Evolutionary conservation across 2,888 invertebrate genomes (phyloP).

Genomic region (Eupithecia pulchellata): DNA sequence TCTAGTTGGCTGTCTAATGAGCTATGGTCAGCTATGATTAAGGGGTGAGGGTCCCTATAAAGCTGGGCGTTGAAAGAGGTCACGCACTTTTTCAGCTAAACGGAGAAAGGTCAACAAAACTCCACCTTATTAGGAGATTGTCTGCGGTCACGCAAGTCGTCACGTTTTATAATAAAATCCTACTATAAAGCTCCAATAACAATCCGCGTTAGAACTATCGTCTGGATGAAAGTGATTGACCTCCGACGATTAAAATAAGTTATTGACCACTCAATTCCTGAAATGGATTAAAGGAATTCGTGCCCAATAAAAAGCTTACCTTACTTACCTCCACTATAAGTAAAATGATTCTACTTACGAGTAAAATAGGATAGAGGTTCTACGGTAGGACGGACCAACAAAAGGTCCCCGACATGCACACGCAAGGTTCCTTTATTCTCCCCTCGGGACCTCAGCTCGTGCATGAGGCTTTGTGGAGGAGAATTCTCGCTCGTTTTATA

Average conservation of each 20-base stretch:
- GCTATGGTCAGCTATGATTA: neutral
- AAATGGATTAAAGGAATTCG: neutral
- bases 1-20: slow-evolving; percentile 7
- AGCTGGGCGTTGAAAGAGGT: slow-evolving; percentile 5
- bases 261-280: neutral
- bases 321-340: neutral
- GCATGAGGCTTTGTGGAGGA: slow-evolving; percentile 37
- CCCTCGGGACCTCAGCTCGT: slow-evolving; percentile 33
- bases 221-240: neutral
- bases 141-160: neutral
- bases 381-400: slow-evolving; percentile 11
- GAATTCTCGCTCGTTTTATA: slow-evolving; percentile 33
- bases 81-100: neutral
- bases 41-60: neutral
- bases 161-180: neutral
- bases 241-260: neutral
- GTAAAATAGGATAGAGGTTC: neutral
- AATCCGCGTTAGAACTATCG: neutral
- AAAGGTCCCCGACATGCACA: slow-evolving; percentile 37
- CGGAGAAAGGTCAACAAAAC: neutral
- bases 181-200: neutral
- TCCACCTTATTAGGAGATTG: neutral
- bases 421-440: slow-evolving; percentile 34
- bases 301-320: slow-evolving; percentile 1
- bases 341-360: neutral